These are phyloP conservation scores for Conomelus anceps DNA, from an alignment of 2,888 invertebrate species.

Conservation along the genomic window DNA sequence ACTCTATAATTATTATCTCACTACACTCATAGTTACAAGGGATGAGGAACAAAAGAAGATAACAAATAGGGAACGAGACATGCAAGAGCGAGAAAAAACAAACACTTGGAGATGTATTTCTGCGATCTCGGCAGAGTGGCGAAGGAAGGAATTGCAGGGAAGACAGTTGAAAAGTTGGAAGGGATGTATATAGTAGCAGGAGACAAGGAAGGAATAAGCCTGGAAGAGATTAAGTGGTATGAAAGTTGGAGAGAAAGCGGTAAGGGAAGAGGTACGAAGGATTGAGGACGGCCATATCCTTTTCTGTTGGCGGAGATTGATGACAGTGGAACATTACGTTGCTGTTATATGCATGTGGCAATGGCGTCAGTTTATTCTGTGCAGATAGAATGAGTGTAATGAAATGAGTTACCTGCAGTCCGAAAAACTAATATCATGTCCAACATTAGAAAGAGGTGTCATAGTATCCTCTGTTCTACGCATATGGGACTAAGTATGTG, in stretches of 20 bases:
- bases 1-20: too few species aligned
- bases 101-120: background rate
- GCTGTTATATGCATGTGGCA: background rate
- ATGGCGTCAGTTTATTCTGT: background rate
- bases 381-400: background rate
- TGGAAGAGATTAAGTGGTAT: background rate
- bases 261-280: background rate
- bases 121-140: background rate
- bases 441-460: background rate
- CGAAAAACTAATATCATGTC: background rate
- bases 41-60: background rate
- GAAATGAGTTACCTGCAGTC: background rate
- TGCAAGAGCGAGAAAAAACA: background rate
- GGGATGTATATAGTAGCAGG: background rate
- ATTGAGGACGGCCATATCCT: background rate
- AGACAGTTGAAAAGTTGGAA: background rate
- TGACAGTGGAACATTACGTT: background rate
- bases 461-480: too few species aligned
- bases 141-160: background rate
- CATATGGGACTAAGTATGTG: too few species aligned
- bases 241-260: background rate
- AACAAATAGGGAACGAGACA: background rate
- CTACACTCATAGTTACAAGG: too few species aligned
- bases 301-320: background rate
- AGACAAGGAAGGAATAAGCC: background rate